Percentiles rank a stretch among this genome's conserved stretches.
These are phyloP conservation scores for Physella acuta DNA, from an alignment of 1,140 invertebrate species.

Conservation along the genomic window DNA sequence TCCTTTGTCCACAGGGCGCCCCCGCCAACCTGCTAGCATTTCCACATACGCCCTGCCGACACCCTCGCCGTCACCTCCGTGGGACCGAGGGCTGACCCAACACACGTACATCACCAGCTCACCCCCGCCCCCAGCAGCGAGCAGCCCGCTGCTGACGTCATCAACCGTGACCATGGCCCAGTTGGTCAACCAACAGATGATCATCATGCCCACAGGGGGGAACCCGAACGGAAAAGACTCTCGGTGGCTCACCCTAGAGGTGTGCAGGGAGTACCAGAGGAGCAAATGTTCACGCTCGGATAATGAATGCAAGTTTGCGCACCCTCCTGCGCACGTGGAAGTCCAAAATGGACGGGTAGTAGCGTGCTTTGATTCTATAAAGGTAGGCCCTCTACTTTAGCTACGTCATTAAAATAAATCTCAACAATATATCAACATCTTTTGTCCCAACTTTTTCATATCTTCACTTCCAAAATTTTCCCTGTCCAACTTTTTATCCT, in stretches of 20 bases:
- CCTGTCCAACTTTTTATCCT: no score
- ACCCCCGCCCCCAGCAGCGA: background rate
- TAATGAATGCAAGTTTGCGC: slow-evolving; percentile 99
- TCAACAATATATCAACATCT: no score
- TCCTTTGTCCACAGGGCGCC: slow-evolving; percentile 6
- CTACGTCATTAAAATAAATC: no score
- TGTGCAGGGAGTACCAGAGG: slow-evolving; percentile 98
- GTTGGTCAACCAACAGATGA: slow-evolving; percentile 70
- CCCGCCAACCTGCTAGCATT: slow-evolving; percentile 22
- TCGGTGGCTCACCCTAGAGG: slow-evolving; percentile 98
- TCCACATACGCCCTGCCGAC: slow-evolving; percentile 19
- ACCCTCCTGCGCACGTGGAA: slow-evolving; percentile 98
- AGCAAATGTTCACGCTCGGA: slow-evolving; percentile 98
- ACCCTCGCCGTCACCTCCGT: slow-evolving; percentile 20
- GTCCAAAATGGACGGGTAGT: slow-evolving; percentile 99
- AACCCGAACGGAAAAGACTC: slow-evolving; percentile 91
- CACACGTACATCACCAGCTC: background rate
- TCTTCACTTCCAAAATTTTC: no score
- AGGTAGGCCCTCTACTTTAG: no score
- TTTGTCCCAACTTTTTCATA: no score
- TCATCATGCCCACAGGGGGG: slow-evolving; percentile 36
- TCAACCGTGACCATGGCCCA: slow-evolving; percentile 71
- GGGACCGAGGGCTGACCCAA: slow-evolving; percentile 21
- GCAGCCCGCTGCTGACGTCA: background rate
- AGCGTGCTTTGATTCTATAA: slow-evolving; percentile 99